Conservation (phyloP, 2,888 invertebrate species). For the Crossocerus cetratus region DNA sequence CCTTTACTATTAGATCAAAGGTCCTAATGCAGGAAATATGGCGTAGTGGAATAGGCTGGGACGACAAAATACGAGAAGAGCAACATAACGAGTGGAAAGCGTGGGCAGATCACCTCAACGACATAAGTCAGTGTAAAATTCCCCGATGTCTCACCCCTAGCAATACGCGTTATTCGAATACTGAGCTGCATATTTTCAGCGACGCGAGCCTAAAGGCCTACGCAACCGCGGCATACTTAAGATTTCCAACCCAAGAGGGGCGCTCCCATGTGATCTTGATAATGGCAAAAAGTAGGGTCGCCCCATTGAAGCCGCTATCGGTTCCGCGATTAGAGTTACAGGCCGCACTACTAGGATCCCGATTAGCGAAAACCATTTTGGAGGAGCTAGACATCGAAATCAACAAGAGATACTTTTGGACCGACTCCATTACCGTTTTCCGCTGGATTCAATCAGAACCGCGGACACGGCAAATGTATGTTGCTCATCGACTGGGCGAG, state of each 20-base stretch:
- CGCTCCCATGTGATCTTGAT: background rate
- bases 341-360: background rate
- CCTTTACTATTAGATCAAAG: constrained; percentile 45
- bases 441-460: constrained; percentile 1
- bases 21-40: constrained; percentile 54
- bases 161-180: background rate
- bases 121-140: background rate
- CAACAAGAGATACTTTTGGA: background rate
- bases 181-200: background rate
- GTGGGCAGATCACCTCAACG: background rate
- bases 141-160: background rate
- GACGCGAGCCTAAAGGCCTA: background rate
- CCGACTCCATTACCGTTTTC: background rate
- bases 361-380: background rate
- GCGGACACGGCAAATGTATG: background rate
- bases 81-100: constrained; percentile 29
- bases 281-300: background rate
- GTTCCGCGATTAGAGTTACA: constrained; percentile 9
- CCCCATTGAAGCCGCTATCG: background rate
- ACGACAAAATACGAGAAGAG: constrained; percentile 24
- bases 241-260: background rate
- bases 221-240: background rate
- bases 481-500: background rate
- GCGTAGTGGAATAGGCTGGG: constrained; percentile 39
- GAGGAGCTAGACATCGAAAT: background rate